Percentiles rank a stretch among this genome's conserved stretches.
These are phyloP conservation scores for Rugalucina vietnamica DNA, from an alignment of 2,888 invertebrate species.

Conservation along the genomic window DNA sequence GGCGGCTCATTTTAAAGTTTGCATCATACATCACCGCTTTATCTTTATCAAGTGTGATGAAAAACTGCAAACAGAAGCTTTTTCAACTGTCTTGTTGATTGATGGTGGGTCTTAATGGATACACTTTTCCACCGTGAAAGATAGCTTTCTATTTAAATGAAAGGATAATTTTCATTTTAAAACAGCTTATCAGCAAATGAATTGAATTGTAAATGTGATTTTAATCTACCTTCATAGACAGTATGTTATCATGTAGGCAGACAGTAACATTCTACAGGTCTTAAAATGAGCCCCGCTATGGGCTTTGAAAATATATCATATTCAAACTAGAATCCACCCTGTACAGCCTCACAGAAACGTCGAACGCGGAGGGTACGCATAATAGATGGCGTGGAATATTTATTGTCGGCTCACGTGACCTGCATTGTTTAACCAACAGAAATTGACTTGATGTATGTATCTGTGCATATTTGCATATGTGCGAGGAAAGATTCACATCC, in stretches of 20 bases:
- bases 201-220: constrained; percentile 5
- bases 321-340: too few species aligned
- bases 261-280: background rate
- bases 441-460: too few species aligned
- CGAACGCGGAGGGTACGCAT: too few species aligned
- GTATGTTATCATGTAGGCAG: background rate
- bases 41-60: constrained; percentile 1
- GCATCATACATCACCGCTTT: background rate
- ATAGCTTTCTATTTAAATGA: constrained; percentile 1
- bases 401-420: too few species aligned
- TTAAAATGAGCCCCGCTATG: too few species aligned
- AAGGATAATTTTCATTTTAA: background rate
- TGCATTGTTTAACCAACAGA: too few species aligned
- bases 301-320: too few species aligned
- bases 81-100: background rate
- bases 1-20: too few species aligned
- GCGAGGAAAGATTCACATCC: too few species aligned
- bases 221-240: background rate
- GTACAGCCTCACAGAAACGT: too few species aligned
- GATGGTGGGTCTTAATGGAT: constrained; percentile 4
- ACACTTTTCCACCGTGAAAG: background rate
- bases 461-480: too few species aligned
- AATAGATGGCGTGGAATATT: too few species aligned
- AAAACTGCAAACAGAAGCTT: background rate
- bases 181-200: background rate